These are phyloP conservation scores for Pantherophis guttatus DNA, from an alignment of 2,113 vertebrate genomes.

Conservation along the genomic window DNA sequence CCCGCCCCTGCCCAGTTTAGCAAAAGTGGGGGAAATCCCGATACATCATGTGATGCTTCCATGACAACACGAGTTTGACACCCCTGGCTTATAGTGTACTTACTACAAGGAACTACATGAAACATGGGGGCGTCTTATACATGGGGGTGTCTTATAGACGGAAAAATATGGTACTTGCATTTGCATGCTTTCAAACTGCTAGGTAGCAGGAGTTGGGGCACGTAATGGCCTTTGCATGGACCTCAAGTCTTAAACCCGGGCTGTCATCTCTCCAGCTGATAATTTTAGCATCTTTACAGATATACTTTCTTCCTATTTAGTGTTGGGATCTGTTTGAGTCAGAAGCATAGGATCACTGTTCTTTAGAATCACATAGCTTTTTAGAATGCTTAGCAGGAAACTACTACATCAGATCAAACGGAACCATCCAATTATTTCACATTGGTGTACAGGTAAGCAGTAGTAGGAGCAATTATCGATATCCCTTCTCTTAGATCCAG, in stretches of 20 bases:
- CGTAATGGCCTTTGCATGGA: neutral
- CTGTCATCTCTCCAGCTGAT: neutral
- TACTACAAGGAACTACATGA: too few relatives aligned
- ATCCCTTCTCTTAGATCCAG: neutral
- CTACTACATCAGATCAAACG: neutral
- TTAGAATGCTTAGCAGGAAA: conserved; percentile 4
- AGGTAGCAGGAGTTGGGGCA: neutral
- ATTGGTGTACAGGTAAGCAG: conserved; percentile 1
- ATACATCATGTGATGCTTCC: too few relatives aligned
- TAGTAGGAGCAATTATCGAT: conserved; percentile 3
- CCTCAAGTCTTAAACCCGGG: neutral
- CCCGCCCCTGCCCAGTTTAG: too few relatives aligned
- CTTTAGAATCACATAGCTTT: conserved; percentile 10
- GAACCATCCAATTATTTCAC: neutral
- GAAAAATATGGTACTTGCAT: neutral
- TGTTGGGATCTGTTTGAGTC: neutral
- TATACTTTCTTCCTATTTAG: neutral
- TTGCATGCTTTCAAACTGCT: neutral
- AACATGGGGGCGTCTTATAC: too few relatives aligned
- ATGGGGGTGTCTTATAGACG: too few relatives aligned
- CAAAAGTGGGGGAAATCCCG: too few relatives aligned
- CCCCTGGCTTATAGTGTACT: too few relatives aligned
- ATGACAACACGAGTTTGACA: too few relatives aligned
- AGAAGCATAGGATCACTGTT: neutral
- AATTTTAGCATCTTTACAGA: neutral